A percentile compares a stretch with the other conserved stretches of the same genome.
Evolutionary conservation across 1,140 invertebrate species (phyloP).

Genomic region (Bombus consobrinus): DNA sequence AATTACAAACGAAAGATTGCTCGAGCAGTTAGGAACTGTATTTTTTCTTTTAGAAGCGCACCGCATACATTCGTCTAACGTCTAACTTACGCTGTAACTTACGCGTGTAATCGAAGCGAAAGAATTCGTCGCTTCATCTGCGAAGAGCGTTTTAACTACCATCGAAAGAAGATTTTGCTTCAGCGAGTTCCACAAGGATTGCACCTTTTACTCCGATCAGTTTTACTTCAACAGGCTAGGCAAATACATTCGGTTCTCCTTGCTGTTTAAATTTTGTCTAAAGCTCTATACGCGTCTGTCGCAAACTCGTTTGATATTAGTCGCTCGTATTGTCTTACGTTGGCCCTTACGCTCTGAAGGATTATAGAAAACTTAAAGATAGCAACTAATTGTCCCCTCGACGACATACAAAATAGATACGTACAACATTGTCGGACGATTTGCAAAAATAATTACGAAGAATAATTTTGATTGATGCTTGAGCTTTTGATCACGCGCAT

Average conservation of each 20-base stretch:
- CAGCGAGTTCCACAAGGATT: background rate
- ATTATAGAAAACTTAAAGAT: background rate
- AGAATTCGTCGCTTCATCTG: background rate
- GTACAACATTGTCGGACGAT: background rate
- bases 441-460: conserved; percentile 26
- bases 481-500: conserved; percentile 64
- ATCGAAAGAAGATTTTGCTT: background rate
- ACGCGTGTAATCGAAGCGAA: background rate
- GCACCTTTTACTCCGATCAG: background rate
- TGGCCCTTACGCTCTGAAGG: background rate
- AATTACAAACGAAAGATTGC: conserved; percentile 35
- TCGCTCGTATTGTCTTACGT: conserved; percentile 38
- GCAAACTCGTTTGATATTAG: conserved; percentile 33
- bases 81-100: background rate
- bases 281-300: background rate
- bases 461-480: conserved; percentile 30
- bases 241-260: background rate
- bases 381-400: background rate
- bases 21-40: conserved; percentile 61
- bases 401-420: background rate
- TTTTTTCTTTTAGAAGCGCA: conserved; percentile 18
- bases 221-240: background rate
- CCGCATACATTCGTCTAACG: background rate
- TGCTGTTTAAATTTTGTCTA: background rate
- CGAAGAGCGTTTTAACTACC: background rate